Conservation (phyloP, 1,140 invertebrate species). For the Zaprionus ornatus region DNA sequence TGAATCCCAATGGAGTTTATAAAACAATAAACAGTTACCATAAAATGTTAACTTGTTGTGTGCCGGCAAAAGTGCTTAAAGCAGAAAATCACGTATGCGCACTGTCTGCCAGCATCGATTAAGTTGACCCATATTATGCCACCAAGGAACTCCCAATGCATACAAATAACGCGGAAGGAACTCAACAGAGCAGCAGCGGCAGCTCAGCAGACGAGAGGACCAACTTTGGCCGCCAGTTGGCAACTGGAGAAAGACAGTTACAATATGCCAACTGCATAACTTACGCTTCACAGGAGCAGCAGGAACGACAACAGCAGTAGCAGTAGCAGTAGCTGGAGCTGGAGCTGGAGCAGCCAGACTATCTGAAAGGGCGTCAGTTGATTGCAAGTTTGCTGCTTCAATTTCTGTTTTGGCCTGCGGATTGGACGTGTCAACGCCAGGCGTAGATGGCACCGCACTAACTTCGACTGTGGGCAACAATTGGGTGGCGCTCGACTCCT, state of each 20-base stretch:
- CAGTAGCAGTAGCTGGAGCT: not conserved
- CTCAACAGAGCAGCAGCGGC: not conserved
- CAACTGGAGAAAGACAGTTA: slow-evolving; percentile 27
- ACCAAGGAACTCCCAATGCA: slow-evolving; percentile 37
- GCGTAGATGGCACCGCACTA: slow-evolving; percentile 40
- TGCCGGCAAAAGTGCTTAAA: slow-evolving; percentile 18
- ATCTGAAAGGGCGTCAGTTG: not conserved
- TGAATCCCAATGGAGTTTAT: not conserved
- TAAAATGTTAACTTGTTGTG: not conserved
- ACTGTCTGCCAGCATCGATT: slow-evolving; percentile 48
- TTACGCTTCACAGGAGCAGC: slow-evolving; percentile 47
- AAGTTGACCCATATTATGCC: slow-evolving; percentile 41
- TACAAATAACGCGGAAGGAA: slow-evolving; percentile 31
- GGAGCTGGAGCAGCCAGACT: not conserved
- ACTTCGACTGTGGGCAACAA: slow-evolving; percentile 60
- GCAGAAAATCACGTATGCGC: slow-evolving; percentile 48
- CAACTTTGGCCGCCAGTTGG: slow-evolving; percentile 38
- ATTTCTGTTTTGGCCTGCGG: slow-evolving; percentile 23
- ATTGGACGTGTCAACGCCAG: slow-evolving; percentile 42
- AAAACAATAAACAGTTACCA: slow-evolving; percentile 16
- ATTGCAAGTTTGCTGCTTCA: not conserved
- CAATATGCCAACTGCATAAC: slow-evolving; percentile 51
- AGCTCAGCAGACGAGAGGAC: slow-evolving; percentile 11
- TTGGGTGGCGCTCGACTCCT: slow-evolving; percentile 62
- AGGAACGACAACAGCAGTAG: not conserved